Base-by-base conservation (phyloP, 2,888 invertebrate species). In the Polydrusus cervinus region DNA sequence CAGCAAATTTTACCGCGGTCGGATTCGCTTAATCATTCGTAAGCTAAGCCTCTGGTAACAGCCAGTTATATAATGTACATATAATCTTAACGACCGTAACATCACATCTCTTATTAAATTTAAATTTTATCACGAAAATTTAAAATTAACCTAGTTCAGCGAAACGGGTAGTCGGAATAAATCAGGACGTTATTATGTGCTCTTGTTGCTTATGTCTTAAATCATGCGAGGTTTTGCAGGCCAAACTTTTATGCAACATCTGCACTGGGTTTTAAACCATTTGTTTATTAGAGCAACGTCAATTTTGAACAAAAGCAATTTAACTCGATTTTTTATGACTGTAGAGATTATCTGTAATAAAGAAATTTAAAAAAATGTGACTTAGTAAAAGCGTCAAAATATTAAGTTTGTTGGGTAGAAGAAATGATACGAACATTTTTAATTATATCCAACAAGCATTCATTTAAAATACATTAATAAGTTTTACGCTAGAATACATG, bases 141-240 rank as follows among this genome's bases (percentile, higher is more conserved):
- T 68, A 57, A 68, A 45, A 68, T 68, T 68, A 68, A 68, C 68
- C 57, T 47, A 60, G 68, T 68, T 68, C 57, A 38, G 57, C 68
- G 45, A 47, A 60, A 57, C 57, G n/a, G 45, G 57, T 45, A 20
- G 25, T 40, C 30, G 25, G 68, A 57, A 68, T 68, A 68, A 68
- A 68, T 68, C 57, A 68, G 45, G 30, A 43, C 7, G 57, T 14
- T 45, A n/a, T n/a, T n/a, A 43, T 45, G 47, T 8, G 55, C 43
- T 60, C 55, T 55, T 68, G 43, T 57, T 68, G 45, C 30, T 53
- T 40, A 68, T 68, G 57, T 68, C 53, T 53, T 68, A 68, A 68
- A 68, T 68, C 57, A 57, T 57, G 20, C 68, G 57, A 20, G 68
- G 68, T 68, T 68, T 68, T 57, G 51, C 38, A 51, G 51, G 11